Base-by-base conservation (phyloP, 2,888 invertebrate genomes). In the Tuberolachnus salignus region DNA sequence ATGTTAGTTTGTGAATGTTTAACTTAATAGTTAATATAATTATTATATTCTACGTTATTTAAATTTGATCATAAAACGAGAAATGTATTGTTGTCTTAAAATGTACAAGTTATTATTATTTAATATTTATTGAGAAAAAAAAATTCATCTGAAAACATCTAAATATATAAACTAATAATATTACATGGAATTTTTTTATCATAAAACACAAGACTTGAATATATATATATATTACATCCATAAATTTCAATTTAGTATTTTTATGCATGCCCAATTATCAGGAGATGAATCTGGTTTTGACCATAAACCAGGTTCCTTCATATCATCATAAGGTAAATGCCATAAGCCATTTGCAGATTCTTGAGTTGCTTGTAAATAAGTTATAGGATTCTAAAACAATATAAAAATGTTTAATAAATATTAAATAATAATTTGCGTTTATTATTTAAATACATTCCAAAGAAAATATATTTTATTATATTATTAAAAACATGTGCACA, bases 261-360 rank as follows among this genome's bases (percentile, higher is more conserved):
- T 34, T 49, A 78, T 78, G 59, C 78, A 78, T 49, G 59, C 49
- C 78, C 78, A 78, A 11, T 59, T 57, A 69, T 78, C 69, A 21
- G 78, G 78, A 4, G 69, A 34, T 42, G 78, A 59, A 59, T 78
- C 59, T 51, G 78, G 78, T 78, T 69, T 78, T 49, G 78, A 57
- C 78, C 78, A 78, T 0, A 34, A 19, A 13, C 69, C 78, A 26
- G 59, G 51, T 49, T 57, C 67, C 21, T 78, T 78, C 1, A 16
- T 3, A 59, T 61, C 57, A 0, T 59, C 19, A 11, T 69, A 78
- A 3, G 78, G 78, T 51, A 78, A 49, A 3, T 78, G 78, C 78
- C 78, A 78, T 16, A 51, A 59, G 0, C 78, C 78, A 51, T 78
- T 34, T 49, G 0, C 42, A n/a, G 46, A 42, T 42, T 67, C 21